Percentiles rank a stretch among this genome's conserved stretches.
Conservation (phyloP, 2,797 vertebrate genomes). For the Varecia variegata region DNA sequence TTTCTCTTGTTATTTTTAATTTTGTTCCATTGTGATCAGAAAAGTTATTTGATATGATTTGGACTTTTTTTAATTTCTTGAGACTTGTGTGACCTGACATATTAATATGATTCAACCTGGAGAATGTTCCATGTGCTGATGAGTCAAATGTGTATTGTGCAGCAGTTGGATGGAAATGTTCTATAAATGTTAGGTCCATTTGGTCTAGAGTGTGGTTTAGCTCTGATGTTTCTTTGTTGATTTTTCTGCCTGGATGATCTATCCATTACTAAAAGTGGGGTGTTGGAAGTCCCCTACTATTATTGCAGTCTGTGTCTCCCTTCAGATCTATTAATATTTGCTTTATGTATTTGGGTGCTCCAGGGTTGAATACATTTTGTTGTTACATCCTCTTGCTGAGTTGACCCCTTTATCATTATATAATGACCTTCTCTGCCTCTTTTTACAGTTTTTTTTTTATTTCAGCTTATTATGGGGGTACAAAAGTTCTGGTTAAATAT, state of each 20-base stretch:
- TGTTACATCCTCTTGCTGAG: no score
- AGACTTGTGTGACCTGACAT: background rate
- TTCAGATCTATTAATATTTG: no score
- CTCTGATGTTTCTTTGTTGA: background rate
- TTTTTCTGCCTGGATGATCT: background rate
- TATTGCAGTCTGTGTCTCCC: no score
- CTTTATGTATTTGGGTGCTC: no score
- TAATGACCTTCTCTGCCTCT: no score
- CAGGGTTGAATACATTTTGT: no score
- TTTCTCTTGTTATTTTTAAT: no score
- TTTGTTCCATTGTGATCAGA: background rate
- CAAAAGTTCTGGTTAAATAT: no score
- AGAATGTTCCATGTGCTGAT: background rate
- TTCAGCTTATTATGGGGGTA: no score
- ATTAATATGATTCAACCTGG: background rate
- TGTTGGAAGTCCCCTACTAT: no score
- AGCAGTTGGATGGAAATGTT: background rate
- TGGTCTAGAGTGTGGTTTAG: background rate
- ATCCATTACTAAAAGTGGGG: background rate
- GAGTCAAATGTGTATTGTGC: background rate
- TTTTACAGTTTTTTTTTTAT: background rate
- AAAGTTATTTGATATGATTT: background rate
- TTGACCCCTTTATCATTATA: no score
- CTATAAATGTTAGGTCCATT: background rate
- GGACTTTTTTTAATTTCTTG: background rate